Evolutionary conservation across 2,888 invertebrate species (phyloP).

Genomic region (Mylabris sibirica): DNA sequence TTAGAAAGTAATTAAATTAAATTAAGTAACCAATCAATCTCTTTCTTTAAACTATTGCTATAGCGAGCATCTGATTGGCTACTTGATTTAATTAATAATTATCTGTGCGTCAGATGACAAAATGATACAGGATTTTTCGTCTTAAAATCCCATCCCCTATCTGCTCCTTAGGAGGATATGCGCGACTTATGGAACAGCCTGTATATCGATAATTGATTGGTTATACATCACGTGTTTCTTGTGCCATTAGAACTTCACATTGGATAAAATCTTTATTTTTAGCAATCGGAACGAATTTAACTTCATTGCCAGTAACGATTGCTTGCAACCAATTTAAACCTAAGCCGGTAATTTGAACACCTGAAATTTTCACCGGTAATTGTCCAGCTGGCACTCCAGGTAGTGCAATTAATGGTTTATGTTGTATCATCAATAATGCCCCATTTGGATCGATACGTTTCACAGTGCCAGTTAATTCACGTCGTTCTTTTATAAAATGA

Average conservation of each 20-base stretch:
- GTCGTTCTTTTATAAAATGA: conserved; percentile 55
- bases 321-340: conserved; percentile 63
- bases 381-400: conserved; percentile 49
- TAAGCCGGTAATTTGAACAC: conserved; percentile 61
- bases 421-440: conserved; percentile 58
- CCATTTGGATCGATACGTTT: conserved; percentile 59
- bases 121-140: too few relatives aligned
- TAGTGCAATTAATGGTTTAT: conserved; percentile 57
- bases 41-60: too few relatives aligned
- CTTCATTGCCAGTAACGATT: conserved; percentile 56
- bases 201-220: too few relatives aligned
- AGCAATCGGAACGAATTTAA: conserved; percentile 59
- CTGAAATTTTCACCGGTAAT: conserved; percentile 65
- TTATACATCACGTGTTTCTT: conserved; percentile 52
- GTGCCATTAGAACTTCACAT: conserved; percentile 59
- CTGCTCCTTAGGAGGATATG: too few relatives aligned
- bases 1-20: too few relatives aligned
- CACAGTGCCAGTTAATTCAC: conserved; percentile 58
- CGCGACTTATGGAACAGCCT: too few relatives aligned
- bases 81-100: too few relatives aligned
- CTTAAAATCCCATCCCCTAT: too few relatives aligned
- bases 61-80: too few relatives aligned
- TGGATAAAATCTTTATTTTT: conserved; percentile 60
- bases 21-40: too few relatives aligned
- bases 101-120: too few relatives aligned